Base-by-base conservation (phyloP, 1,140 invertebrate species). In the Callitettix versicolor region DNA sequence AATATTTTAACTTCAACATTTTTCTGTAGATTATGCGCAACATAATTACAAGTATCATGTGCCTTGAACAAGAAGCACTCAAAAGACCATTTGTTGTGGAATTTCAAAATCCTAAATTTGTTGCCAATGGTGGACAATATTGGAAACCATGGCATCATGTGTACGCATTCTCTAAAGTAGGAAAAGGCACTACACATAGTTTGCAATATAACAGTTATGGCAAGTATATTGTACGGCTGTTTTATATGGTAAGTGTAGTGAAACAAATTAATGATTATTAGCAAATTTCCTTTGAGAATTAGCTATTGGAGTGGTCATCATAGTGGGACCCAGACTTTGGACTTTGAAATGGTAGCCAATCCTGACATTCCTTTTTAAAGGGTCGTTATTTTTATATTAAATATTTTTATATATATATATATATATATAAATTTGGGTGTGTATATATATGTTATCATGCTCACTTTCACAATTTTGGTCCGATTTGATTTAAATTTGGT, bases 131-230 rank as follows among this genome's bases (percentile, higher is more conserved):
- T 2, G 59, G 51, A n/a, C 2, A 11, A 14, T 12, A 22, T 1
- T 63, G 61, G 61, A 51, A 60, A 15, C 61, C 61, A 1, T 61
- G 59, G 55, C 40, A 63, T 47, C 61, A 63, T 38, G 53, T 63
- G 17, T 63, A 63, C 44, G 30, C 55, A 0, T 7, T 59, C 9
- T 58, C 40, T 22, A 54, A 57, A 54, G 52, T 52, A 11, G 60
- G 57, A 7, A 58, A 57, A 40, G 59, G 51, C 22, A 3, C n/a
- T 2, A 14, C 6, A 12, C 61, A 63, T 47, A 56, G 57, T 7
- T 53, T 49, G 6, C 20, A 43, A 30, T 56, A 34, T 15, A 61
- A 61, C 38, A 22, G 22, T 34, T 49, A 42, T 51, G 61, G 61
- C 7, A 53, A 61, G 22, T 63, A 63, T 36, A 15, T 54, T 30